A percentile compares a stretch with the other conserved stretches of the same genome.
Evolutionary conservation across 2,797 vertebrate genomes (phyloP).

Genomic region (Myotis daubentonii): DNA sequence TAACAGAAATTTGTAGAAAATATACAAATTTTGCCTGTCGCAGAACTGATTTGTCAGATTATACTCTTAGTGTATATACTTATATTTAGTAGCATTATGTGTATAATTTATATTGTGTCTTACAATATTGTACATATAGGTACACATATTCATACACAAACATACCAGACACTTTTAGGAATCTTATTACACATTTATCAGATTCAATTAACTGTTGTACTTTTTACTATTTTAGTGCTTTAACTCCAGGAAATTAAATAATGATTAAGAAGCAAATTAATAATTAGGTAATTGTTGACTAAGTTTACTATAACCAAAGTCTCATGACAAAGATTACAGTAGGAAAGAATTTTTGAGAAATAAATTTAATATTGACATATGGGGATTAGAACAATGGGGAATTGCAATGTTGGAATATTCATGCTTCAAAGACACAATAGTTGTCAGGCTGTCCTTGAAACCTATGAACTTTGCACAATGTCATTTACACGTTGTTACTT

Average conservation of each 20-base stretch:
- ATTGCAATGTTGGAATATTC: not conserved
- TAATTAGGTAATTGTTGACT: not conserved
- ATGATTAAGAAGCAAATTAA: not conserved
- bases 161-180: not conserved
- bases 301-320: not conserved
- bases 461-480: not conserved
- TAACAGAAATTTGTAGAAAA: constrained; percentile 55
- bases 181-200: not conserved
- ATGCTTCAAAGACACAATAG: not conserved
- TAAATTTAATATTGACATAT: not conserved
- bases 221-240: not conserved
- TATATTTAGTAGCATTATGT: not conserved
- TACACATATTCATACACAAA: not conserved
- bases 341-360: not conserved
- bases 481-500: not conserved
- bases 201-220: not conserved
- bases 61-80: not conserved
- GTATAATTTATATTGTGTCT: not conserved
- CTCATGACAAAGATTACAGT: not conserved
- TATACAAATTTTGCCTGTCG: constrained; percentile 33
- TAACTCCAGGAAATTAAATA: not conserved
- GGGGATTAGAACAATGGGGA: not conserved
- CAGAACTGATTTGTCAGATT: not conserved
- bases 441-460: not conserved
- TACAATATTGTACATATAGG: not conserved